A percentile compares a stretch with the other conserved stretches of the same genome.
Evolutionary conservation across 2,888 invertebrate genomes (phyloP).

Genomic region (Lypha dubia): DNA sequence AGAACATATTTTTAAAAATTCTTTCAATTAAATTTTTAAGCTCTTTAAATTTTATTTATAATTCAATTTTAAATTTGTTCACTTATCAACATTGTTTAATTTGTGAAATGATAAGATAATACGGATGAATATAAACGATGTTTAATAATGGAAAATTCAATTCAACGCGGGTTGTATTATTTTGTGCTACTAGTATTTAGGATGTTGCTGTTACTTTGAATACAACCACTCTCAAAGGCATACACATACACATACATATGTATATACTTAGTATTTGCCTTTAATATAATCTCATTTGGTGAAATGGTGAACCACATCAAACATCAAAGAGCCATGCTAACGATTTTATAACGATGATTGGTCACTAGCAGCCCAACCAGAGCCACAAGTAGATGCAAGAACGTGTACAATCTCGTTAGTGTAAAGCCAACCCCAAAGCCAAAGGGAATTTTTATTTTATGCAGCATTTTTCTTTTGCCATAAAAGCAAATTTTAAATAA

Average conservation of each 20-base stretch:
- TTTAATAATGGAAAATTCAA: constrained; percentile 53
- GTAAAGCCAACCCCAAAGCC: constrained; percentile 50
- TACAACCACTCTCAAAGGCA: neutral
- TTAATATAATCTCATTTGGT: constrained; percentile 74
- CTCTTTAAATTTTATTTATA: constrained; percentile 4
- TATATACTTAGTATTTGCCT: constrained; percentile 13
- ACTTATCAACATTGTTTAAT: constrained; percentile 12
- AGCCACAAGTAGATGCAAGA: constrained; percentile 36
- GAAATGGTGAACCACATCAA: constrained; percentile 74
- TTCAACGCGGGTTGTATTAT: constrained; percentile 52
- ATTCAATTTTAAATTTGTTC: constrained; percentile 1
- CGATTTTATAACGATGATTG: constrained; percentile 69
- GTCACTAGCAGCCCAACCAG: constrained; percentile 59
- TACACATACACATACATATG: neutral
- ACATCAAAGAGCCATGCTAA: constrained; percentile 73
- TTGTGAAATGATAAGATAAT: constrained; percentile 57
- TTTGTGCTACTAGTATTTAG: constrained; percentile 20
- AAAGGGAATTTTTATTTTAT: constrained; percentile 46
- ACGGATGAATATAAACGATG: constrained; percentile 43
- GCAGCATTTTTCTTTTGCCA: constrained; percentile 19
- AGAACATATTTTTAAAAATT: too few species aligned
- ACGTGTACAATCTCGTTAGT: constrained; percentile 32
- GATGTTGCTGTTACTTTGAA: constrained; percentile 40
- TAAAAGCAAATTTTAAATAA: constrained; percentile 25
- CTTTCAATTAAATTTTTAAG: constrained; percentile 3